Conservation (phyloP, 1,140 invertebrate species). For the Saccostrea echinata region DNA sequence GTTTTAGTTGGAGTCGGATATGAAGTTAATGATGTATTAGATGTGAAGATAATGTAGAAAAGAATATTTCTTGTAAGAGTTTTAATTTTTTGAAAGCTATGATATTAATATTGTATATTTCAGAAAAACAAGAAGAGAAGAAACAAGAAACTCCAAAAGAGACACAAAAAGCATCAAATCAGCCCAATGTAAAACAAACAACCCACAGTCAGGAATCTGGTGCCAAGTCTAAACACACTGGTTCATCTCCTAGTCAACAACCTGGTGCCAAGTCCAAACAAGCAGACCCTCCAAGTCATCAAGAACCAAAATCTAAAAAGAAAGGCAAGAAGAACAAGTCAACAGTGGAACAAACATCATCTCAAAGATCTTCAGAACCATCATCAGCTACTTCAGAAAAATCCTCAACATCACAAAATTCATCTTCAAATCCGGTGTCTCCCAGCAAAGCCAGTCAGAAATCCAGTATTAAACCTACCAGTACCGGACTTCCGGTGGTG, state of each 20-base stretch:
- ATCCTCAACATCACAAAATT: background rate
- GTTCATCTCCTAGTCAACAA: background rate
- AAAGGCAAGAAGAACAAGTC: conserved; percentile 13
- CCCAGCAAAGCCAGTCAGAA: background rate
- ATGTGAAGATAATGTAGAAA: too few relatives aligned
- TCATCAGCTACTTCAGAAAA: background rate
- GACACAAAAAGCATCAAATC: background rate
- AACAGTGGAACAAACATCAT: background rate
- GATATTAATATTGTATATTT: conserved; percentile 14
- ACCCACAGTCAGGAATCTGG: background rate
- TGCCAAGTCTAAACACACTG: background rate
- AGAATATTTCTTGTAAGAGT: too few relatives aligned
- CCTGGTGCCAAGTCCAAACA: background rate
- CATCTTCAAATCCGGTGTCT: background rate
- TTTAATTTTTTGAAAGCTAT: too few relatives aligned
- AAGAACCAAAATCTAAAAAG: conserved; percentile 1
- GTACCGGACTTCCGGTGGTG: conserved; percentile 61
- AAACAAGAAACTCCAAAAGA: conserved; percentile 1
- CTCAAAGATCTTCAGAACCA: background rate
- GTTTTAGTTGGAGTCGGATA: too few relatives aligned
- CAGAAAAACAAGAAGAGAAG: background rate
- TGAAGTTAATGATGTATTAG: too few relatives aligned
- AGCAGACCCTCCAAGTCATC: background rate
- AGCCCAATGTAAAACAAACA: conserved; percentile 28
- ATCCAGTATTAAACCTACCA: conserved; percentile 55